phyloP scores from a whole-genome alignment of 2,113 vertebrate species.

The Urocolius indicus region DNA sequence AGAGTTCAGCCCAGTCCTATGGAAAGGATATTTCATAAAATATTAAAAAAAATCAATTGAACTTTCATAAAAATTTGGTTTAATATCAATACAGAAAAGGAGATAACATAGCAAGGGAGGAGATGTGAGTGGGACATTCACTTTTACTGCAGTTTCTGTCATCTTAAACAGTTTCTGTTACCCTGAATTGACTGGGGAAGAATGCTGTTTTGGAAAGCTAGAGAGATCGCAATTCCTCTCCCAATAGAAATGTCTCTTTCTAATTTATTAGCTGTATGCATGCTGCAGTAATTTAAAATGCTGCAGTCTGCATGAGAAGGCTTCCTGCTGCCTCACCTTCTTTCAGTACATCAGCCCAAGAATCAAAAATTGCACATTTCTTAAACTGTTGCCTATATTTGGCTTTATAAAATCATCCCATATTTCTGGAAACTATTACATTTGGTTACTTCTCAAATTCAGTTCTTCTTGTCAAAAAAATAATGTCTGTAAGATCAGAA shows the following conservation, averaged over 20 bases:
- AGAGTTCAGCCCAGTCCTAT: slow-evolving; percentile 41
- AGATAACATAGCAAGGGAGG: neutral
- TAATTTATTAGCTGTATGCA: neutral
- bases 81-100: slow-evolving; percentile 1
- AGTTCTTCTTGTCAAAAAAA: neutral
- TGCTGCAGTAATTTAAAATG: neutral
- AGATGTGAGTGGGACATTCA: neutral
- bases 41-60: slow-evolving; percentile 59
- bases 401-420: neutral
- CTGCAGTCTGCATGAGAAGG: neutral
- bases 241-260: neutral
- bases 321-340: neutral
- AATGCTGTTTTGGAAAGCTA: neutral
- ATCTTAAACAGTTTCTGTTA: neutral
- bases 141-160: neutral
- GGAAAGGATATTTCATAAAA: slow-evolving; percentile 35
- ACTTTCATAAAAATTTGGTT: slow-evolving; percentile 43
- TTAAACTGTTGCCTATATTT: neutral
- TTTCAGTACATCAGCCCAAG: neutral
- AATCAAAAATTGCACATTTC: neutral
- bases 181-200: neutral
- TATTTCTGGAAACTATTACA: neutral
- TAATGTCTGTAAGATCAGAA: neutral
- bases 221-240: neutral
- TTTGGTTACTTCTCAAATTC: neutral